Evolutionary conservation across 2,888 invertebrate genomes (phyloP), one percentile per base, ranked within the genome.

Genomic region (Ophion ventricosus): DNA sequence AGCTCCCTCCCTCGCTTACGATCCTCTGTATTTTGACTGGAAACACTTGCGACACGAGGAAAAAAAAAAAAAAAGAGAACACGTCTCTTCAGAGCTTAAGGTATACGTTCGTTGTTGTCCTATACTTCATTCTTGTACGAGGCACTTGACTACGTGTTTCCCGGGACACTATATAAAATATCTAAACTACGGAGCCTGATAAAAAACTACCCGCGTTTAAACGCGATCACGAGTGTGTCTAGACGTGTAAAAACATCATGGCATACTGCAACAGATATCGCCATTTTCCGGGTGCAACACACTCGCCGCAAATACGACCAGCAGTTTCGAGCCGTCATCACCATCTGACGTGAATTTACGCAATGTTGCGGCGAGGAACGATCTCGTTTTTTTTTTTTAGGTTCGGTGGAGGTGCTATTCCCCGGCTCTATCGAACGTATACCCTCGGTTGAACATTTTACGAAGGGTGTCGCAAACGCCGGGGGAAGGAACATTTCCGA

Each of bases 221-320:
- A 72, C 75, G 80, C 84, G 84, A 77, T 25, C 77, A 78, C 84
- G 77, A 77, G 73, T 61, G 43, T 43, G 61, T 81, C 80, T 84
- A 84, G 74, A 77, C 83, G 79, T 81, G 73, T 61, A 83, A 87
- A 87, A 85, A 87, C 85, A 87, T 87, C 72, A 84, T 81, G 84
- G 83, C 82, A 80, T 82, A 83, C 85, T 84, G 83, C 87, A 84
- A 87, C 83, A 85, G 85, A 85, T 84, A 85, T 82, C 87, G 87
- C 87, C 87, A 87, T 87, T 87, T 87, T 87, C 81, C 85, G 82
- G 67, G 74, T 80, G 61, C 69, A 75, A 64, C 70, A 70, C 79
- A 49, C 64, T 70, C 54, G 40, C 59, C 35, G 67, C 23, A 4
- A 4, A 40, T 3, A 5, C 8, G 0, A 20, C 43, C 4, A 49